Conservation (phyloP, 2,888 invertebrate species). For the Stegophylla sp. region DNA sequence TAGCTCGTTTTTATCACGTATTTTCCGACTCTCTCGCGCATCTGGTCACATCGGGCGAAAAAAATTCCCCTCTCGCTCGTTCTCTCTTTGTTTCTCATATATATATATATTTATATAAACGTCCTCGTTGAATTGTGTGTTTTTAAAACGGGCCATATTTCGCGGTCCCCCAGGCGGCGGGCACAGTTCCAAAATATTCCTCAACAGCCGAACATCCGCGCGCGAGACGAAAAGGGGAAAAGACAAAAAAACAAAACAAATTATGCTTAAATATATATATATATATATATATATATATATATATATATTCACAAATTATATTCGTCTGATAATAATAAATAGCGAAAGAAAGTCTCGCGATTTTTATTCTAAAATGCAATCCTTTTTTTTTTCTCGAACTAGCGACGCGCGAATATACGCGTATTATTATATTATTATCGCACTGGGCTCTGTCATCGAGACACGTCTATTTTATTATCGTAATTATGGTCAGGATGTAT, state of each 20-base stretch:
- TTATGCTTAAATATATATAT: too few relatives aligned
- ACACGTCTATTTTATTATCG: too few relatives aligned
- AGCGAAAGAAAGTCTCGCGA: not conserved
- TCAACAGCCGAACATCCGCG: conserved; percentile 38
- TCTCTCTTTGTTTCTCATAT: not conserved
- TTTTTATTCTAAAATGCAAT: not conserved
- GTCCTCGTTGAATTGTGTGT: conserved; percentile 43
- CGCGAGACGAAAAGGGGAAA: conserved; percentile 6
- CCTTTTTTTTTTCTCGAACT: not conserved
- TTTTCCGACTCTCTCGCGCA: conserved; percentile 1
- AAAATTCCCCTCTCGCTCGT: not conserved
- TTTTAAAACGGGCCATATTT: conserved; percentile 47
- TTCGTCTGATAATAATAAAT: conserved; percentile 9
- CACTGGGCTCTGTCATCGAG: too few relatives aligned
- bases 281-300: conserved; percentile 6
- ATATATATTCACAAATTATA: conserved; percentile 15
- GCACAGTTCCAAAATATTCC: conserved; percentile 43
- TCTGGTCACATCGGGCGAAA: conserved; percentile 7
- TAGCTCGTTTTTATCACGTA: conserved; percentile 42
- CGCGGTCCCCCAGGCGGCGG: conserved; percentile 3
- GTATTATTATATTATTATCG: not conserved
- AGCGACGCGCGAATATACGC: not conserved
- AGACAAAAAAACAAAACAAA: conserved; percentile 6
- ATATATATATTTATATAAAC: conserved; percentile 20
- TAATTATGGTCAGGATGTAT: too few relatives aligned